Evolutionary conservation across 2,888 invertebrate genomes (phyloP).

Genomic region (Tenthredo mesomela): DNA sequence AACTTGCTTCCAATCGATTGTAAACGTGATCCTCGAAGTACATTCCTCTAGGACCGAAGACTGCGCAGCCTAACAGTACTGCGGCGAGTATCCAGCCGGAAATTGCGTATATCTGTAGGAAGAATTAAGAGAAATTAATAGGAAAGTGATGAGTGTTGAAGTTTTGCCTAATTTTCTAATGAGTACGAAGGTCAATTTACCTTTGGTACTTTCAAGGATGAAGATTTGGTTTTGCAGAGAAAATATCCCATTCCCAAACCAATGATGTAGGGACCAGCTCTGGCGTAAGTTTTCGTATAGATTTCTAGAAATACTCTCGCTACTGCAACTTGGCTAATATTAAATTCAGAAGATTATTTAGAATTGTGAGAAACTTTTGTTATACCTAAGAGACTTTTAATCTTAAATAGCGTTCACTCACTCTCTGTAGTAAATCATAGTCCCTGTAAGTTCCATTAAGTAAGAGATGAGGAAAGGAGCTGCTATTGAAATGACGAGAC

Average conservation of each 20-base stretch:
- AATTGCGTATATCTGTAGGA: conserved; percentile 61
- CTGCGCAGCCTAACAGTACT: conserved; percentile 58
- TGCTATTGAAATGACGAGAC: conserved; percentile 65
- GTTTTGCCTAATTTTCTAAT: not conserved
- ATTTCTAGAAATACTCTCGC: conserved; percentile 67
- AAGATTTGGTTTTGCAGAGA: conserved; percentile 61
- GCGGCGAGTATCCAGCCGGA: conserved; percentile 67
- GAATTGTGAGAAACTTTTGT: not conserved
- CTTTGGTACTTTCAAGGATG: conserved; percentile 58
- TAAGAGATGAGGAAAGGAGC: conserved; percentile 70
- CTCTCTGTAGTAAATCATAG: conserved; percentile 73
- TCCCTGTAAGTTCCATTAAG: conserved; percentile 65
- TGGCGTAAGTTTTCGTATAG: conserved; percentile 68
- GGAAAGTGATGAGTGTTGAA: not conserved
- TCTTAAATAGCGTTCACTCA: conserved; percentile 59
- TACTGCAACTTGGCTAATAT: conserved; percentile 62
- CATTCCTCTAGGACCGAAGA: conserved; percentile 68
- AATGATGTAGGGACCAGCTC: conserved; percentile 74
- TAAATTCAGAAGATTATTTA: not conserved
- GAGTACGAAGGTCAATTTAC: conserved; percentile 43
- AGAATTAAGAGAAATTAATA: not conserved
- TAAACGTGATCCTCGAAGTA: conserved; percentile 67
- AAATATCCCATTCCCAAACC: conserved; percentile 73
- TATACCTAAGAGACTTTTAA: not conserved
- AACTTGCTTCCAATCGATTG: conserved; percentile 67